These are phyloP conservation scores for Linurgus olivaceus DNA, from an alignment of 2,797 vertebrate species.

Conservation along the genomic window DNA sequence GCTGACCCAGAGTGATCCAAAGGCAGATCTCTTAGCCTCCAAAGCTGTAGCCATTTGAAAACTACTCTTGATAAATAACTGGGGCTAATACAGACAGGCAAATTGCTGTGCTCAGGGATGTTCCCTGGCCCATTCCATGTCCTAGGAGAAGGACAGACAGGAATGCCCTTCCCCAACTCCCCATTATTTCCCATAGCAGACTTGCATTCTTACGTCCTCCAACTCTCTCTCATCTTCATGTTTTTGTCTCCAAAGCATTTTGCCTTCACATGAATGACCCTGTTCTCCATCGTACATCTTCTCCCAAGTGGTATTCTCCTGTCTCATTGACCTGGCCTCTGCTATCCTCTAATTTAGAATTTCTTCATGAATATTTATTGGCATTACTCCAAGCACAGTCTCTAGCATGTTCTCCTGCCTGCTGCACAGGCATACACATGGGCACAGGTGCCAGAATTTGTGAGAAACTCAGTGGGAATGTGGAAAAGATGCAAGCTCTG, in stretches of 20 bases:
- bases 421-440: background rate
- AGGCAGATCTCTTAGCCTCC: background rate
- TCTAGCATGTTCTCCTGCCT: background rate
- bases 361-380: background rate
- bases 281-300: background rate
- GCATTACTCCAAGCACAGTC: background rate
- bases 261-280: fast-evolving
- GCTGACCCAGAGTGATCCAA: background rate
- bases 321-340: background rate
- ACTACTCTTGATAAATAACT: background rate
- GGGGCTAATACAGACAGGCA: background rate
- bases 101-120: background rate
- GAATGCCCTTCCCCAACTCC: background rate
- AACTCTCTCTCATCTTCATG: background rate
- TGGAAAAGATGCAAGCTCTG: background rate
- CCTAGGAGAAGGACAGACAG: background rate
- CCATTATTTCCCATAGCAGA: background rate
- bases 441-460: background rate
- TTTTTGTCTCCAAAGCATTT: background rate
- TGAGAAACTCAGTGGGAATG: background rate
- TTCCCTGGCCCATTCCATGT: background rate
- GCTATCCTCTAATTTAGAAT: background rate
- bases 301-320: background rate
- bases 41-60: background rate
- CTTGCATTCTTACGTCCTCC: background rate